Conservation (phyloP, 2,797 vertebrate genomes). For the Cyclopterus lumpus region DNA sequence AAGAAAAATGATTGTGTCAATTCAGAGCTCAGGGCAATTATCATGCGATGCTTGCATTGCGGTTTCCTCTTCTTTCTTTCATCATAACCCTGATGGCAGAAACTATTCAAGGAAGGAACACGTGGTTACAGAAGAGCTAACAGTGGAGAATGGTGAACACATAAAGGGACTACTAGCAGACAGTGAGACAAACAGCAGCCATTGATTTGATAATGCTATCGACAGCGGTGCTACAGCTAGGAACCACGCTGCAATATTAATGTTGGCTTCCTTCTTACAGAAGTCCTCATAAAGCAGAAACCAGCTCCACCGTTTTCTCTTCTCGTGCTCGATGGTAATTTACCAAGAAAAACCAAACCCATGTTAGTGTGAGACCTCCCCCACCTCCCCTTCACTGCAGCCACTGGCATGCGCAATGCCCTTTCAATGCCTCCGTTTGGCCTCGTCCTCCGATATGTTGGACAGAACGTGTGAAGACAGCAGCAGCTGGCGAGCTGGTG, state of each 20-base stretch:
- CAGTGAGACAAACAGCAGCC: slow-evolving; percentile 31
- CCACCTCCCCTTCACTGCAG: slow-evolving; percentile 51
- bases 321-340: slow-evolving; percentile 45
- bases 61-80: slow-evolving; percentile 63
- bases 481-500: slow-evolving; percentile 79
- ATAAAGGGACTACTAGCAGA: slow-evolving; percentile 45
- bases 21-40: slow-evolving; percentile 70
- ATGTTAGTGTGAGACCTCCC: slow-evolving; percentile 67
- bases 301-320: slow-evolving; percentile 35
- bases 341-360: slow-evolving; percentile 47
- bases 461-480: too few relatives aligned
- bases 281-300: slow-evolving; percentile 55
- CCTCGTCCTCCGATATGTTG: slow-evolving; percentile 57
- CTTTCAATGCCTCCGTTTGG: slow-evolving; percentile 65
- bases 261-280: slow-evolving; percentile 54
- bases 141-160: slow-evolving; percentile 26
- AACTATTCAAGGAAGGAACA: slow-evolving; percentile 43
- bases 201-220: slow-evolving; percentile 40
- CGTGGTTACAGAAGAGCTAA: slow-evolving; percentile 49
- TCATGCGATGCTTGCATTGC: slow-evolving; percentile 60
- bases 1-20: slow-evolving; percentile 65
- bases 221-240: slow-evolving; percentile 31
- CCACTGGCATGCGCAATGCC: slow-evolving; percentile 66
- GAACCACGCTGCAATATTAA: slow-evolving; percentile 59
- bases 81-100: slow-evolving; percentile 64